A percentile compares a stretch with the other conserved stretches of the same genome.
Evolutionary conservation across 2,888 invertebrate species (phyloP).

Genomic region (Charanyca ferruginea): DNA sequence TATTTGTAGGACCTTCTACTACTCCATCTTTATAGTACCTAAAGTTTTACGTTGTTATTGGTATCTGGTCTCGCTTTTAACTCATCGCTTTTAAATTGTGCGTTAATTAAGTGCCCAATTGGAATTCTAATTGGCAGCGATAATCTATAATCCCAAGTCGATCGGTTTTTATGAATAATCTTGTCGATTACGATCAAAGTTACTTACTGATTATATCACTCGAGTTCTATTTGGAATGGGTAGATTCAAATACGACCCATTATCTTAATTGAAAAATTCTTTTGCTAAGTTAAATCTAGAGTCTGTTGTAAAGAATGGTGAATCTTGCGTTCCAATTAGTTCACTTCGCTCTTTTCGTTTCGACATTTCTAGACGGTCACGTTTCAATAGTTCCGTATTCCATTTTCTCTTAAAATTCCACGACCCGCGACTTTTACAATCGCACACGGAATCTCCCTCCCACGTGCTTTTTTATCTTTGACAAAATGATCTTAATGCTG

Average conservation of each 20-base stretch:
- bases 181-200: slow-evolving; percentile 49
- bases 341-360: slow-evolving; percentile 9
- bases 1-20: slow-evolving; percentile 15
- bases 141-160: slow-evolving; percentile 38
- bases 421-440: slow-evolving; percentile 62
- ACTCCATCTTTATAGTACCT: slow-evolving; percentile 5
- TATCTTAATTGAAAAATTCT: slow-evolving; percentile 57
- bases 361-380: slow-evolving; percentile 59
- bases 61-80: slow-evolving; percentile 34
- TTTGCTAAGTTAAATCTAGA: slow-evolving; percentile 24
- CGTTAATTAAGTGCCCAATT: slow-evolving; percentile 46
- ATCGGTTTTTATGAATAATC: slow-evolving; percentile 59
- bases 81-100: slow-evolving; percentile 45
- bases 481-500: slow-evolving; percentile 48
- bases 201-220: slow-evolving; percentile 45
- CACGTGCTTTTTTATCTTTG: slow-evolving; percentile 51
- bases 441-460: slow-evolving; percentile 60
- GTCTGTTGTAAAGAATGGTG: background rate
- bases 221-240: slow-evolving; percentile 40
- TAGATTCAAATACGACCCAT: slow-evolving; percentile 17
- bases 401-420: slow-evolving; percentile 65
- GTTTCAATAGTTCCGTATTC: slow-evolving; percentile 63
- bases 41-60: slow-evolving; percentile 14
- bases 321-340: slow-evolving; percentile 7
- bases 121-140: slow-evolving; percentile 46